Evolutionary conservation across 2,797 vertebrate species (phyloP).

Genomic region (Karalla daura): DNA sequence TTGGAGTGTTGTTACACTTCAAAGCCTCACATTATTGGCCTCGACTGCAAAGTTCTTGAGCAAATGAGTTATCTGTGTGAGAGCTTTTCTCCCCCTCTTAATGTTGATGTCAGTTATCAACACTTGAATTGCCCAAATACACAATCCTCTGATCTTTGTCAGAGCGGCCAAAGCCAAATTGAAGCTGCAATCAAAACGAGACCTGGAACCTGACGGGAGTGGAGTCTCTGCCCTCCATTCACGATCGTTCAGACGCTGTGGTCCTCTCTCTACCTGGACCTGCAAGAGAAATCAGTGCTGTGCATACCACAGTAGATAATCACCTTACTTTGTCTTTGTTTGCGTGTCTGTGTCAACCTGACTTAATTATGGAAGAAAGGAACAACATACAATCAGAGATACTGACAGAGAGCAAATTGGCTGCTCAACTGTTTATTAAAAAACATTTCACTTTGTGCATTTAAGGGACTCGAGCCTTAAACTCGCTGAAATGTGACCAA

Average conservation of each 20-base stretch:
- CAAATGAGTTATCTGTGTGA: slow-evolving; percentile 29
- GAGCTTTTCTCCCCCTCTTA: slow-evolving; percentile 8
- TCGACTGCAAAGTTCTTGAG: slow-evolving; percentile 26
- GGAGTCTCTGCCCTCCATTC: slow-evolving; percentile 6
- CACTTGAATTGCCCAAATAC: slow-evolving; percentile 32
- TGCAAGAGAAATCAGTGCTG: neutral
- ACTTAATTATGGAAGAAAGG: too few relatives aligned
- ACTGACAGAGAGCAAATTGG: too few relatives aligned
- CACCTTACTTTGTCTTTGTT: too few relatives aligned
- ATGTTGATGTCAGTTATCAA: slow-evolving; percentile 20
- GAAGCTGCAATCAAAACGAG: slow-evolving; percentile 54
- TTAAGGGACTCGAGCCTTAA: too few relatives aligned
- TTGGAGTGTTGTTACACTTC: slow-evolving; percentile 36
- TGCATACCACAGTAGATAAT: too few relatives aligned
- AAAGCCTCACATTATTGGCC: slow-evolving; percentile 29
- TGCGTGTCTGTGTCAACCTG: too few relatives aligned
- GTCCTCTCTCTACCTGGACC: neutral
- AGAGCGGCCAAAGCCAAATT: slow-evolving; percentile 35
- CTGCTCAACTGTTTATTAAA: too few relatives aligned
- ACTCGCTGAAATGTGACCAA: too few relatives aligned
- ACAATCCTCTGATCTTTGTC: slow-evolving; percentile 28
- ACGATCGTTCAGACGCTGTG: neutral
- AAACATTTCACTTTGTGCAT: too few relatives aligned
- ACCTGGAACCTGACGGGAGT: slow-evolving; percentile 55
- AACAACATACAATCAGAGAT: too few relatives aligned